Conservation (phyloP, 2,113 vertebrate genomes). For the Ascaphus truei region DNA sequence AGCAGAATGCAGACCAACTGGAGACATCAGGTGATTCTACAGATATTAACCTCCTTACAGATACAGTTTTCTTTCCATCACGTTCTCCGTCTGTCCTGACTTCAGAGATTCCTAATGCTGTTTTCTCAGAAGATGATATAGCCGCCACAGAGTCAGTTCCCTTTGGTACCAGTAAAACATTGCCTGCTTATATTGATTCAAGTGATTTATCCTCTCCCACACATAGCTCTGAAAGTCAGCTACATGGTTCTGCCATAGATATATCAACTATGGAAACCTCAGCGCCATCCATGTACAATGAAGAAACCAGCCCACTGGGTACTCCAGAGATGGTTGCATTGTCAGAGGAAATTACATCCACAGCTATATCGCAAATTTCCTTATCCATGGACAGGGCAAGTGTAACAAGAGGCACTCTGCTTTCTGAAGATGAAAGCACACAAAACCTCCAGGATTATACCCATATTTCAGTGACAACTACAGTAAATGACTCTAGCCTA, state of each 20-base stretch:
- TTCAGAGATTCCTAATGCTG: neutral
- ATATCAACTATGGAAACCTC: neutral
- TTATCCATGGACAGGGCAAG: neutral
- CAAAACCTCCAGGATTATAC: neutral
- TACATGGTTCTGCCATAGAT: neutral
- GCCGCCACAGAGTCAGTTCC: neutral
- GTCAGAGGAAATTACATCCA: neutral
- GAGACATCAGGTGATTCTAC: slow-evolving; percentile 46
- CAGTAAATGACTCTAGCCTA: slow-evolving; percentile 22
- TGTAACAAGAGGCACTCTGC: neutral
- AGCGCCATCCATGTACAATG: slow-evolving; percentile 12
- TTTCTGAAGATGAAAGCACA: neutral
- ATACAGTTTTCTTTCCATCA: neutral
- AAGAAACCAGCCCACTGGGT: neutral
- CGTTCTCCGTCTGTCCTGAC: neutral
- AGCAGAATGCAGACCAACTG: slow-evolving; percentile 37
- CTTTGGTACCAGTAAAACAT: neutral
- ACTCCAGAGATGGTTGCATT: neutral
- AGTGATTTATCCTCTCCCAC: slow-evolving; percentile 7
- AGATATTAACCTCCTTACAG: slow-evolving; percentile 11
- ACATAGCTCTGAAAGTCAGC: neutral
- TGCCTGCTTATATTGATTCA: slow-evolving; percentile 38
- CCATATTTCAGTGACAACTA: neutral
- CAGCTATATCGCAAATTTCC: neutral
- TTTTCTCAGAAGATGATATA: neutral